Conservation (phyloP, 1,140 invertebrate species). For the Drosophila serrata region DNA sequence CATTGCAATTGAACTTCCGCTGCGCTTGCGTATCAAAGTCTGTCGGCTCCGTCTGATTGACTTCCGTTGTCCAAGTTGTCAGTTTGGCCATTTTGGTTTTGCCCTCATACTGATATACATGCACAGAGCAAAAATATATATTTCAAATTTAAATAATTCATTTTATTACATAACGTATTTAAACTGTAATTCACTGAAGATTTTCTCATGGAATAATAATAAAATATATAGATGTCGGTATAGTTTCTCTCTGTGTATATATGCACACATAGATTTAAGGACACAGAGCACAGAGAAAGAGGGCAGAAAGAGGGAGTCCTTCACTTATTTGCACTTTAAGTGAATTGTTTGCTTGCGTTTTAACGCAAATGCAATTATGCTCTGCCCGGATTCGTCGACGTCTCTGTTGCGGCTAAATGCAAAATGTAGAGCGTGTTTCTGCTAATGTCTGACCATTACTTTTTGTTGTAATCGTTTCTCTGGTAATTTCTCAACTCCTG, state of each 20-base stretch:
- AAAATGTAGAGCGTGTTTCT: conserved; percentile 58
- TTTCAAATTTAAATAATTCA: not conserved
- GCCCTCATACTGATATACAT: conserved; percentile 31
- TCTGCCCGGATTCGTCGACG: conserved; percentile 41
- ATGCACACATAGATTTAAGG: conserved; percentile 10
- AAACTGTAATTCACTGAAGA: not conserved
- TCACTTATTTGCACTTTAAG: conserved; percentile 82
- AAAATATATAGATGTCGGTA: too few species aligned
- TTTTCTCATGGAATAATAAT: not conserved
- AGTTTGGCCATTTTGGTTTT: conserved; percentile 81
- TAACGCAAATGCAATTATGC: conserved; percentile 84
- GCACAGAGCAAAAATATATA: not conserved
- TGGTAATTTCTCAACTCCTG: conserved; percentile 30
- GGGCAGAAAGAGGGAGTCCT: conserved; percentile 15
- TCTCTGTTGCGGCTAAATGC: conserved; percentile 48
- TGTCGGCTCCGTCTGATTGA: conserved; percentile 78
- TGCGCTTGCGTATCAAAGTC: conserved; percentile 82
- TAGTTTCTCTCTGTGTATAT: not conserved
- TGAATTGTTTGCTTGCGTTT: conserved; percentile 84
- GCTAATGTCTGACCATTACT: conserved; percentile 71
- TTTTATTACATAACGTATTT: not conserved
- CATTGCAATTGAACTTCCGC: conserved; percentile 78
- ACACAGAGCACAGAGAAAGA: conserved; percentile 2
- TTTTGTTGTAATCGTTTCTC: conserved; percentile 61
- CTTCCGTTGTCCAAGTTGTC: conserved; percentile 82